Conservation (phyloP, 2,888 invertebrate genomes). For the Dyspetes luteomarginatus region DNA sequence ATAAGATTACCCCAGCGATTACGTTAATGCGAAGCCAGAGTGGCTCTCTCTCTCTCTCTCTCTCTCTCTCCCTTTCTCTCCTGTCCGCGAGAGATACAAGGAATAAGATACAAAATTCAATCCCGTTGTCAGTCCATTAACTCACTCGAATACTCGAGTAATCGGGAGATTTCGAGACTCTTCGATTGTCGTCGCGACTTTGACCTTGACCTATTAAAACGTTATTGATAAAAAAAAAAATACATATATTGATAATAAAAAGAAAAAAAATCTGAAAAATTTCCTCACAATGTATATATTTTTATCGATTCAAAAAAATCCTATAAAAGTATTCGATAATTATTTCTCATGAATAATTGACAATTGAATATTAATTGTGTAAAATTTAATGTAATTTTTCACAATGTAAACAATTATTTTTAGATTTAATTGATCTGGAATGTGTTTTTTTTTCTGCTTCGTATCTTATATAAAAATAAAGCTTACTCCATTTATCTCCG, state of each 20-base stretch:
- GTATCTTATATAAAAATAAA: slow-evolving; percentile 34
- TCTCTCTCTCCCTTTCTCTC: background rate
- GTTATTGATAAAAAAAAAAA: background rate
- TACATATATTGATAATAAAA: background rate
- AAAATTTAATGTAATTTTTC: background rate
- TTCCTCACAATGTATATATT: no score
- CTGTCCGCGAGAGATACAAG: background rate
- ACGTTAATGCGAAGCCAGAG: slow-evolving; percentile 36
- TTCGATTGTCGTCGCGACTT: slow-evolving; percentile 11
- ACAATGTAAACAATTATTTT: background rate
- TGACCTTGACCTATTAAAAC: slow-evolving; percentile 36
- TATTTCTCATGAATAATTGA: no score
- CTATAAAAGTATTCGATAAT: no score
- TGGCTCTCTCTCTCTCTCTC: no score
- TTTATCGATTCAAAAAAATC: background rate
- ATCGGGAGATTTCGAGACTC: slow-evolving; percentile 27
- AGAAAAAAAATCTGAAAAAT: slow-evolving; percentile 3
- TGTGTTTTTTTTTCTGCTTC: slow-evolving; percentile 3
- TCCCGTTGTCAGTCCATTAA: slow-evolving; percentile 29
- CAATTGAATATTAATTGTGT: no score
- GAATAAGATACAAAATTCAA: background rate
- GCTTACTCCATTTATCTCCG: slow-evolving; percentile 11
- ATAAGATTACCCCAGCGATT: slow-evolving; percentile 54
- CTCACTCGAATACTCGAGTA: slow-evolving; percentile 12
- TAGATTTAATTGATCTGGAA: background rate